phyloP scores from a whole-genome alignment of 2,888 invertebrate species.

The Phlogophora meticulosa region DNA sequence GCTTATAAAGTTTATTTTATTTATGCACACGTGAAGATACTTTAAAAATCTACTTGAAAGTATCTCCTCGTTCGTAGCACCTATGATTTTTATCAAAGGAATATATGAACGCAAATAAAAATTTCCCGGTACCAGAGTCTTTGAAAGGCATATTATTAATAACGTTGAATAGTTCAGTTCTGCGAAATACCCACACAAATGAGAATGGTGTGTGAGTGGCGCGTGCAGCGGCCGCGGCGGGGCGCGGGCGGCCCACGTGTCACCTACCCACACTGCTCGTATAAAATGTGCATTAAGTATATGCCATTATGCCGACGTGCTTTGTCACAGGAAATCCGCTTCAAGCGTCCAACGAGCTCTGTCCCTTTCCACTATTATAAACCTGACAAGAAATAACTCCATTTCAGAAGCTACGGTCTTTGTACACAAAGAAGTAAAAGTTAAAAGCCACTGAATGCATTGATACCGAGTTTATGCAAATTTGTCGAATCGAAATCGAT shows the following conservation, averaged over 20 bases:
- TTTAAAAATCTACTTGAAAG: no score
- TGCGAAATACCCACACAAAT: background rate
- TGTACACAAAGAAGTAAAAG: slow-evolving; percentile 7
- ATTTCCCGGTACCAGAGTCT: background rate
- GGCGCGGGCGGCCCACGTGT: background rate
- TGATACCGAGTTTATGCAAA: slow-evolving; percentile 3
- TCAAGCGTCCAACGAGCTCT: slow-evolving; percentile 11
- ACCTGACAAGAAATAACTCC: slow-evolving; percentile 13
- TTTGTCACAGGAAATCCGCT: slow-evolving; percentile 32
- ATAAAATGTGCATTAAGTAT: slow-evolving; percentile 32
- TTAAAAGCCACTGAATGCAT: background rate
- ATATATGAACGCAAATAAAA: background rate
- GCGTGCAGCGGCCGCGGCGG: background rate
- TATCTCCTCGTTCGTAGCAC: no score
- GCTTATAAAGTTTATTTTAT: no score
- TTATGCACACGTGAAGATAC: no score
- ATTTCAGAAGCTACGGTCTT: background rate
- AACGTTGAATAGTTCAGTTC: background rate
- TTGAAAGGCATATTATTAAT: slow-evolving; percentile 5
- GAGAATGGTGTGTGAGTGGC: background rate
- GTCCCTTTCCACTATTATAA: slow-evolving; percentile 18
- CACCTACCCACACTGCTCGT: background rate
- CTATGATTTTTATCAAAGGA: no score
- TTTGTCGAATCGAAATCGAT: slow-evolving; percentile 11
- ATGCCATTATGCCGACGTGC: slow-evolving; percentile 31